Percentiles rank a stretch among this genome's conserved stretches.
Conservation (phyloP, 1,140 invertebrate genomes). For the Scaptomyza graminum region DNA sequence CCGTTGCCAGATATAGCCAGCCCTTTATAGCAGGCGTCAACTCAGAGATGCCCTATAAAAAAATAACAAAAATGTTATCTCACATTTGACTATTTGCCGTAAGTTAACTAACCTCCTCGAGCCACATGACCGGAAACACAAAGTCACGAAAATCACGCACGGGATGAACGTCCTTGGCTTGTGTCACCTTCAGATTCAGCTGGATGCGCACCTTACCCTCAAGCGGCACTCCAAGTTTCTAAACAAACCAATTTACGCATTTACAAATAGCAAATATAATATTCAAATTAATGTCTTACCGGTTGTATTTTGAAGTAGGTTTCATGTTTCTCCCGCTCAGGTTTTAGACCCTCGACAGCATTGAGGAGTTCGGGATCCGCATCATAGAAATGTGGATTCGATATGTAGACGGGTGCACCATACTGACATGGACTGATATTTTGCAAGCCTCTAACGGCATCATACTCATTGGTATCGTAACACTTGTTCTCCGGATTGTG, state of each 20-base stretch:
- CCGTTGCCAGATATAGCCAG: conserved; percentile 91
- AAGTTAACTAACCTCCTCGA: conserved; percentile 89
- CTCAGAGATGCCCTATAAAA: conserved; percentile 90
- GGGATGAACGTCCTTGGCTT: conserved; percentile 88
- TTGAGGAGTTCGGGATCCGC: conserved; percentile 90
- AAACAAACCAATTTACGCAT: conserved; percentile 20
- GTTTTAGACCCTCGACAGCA: conserved; percentile 90
- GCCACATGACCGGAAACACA: conserved; percentile 94
- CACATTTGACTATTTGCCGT: background rate
- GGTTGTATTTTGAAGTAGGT: conserved; percentile 94
- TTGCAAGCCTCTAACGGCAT: conserved; percentile 90
- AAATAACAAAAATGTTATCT: background rate
- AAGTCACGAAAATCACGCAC: conserved; percentile 91
- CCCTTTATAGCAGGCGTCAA: conserved; percentile 89
- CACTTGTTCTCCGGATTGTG: conserved; percentile 91
- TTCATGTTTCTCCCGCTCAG: conserved; percentile 88
- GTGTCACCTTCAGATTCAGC: conserved; percentile 91
- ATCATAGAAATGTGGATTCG: conserved; percentile 94
- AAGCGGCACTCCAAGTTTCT: conserved; percentile 94
- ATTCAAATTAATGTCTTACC: conserved; percentile 85
- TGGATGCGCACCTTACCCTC: conserved; percentile 92
- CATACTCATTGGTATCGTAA: conserved; percentile 89
- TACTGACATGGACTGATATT: conserved; percentile 94
- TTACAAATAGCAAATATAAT: background rate
- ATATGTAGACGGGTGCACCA: conserved; percentile 93